These are phyloP conservation scores for Aproaerema taeniolella DNA, from an alignment of 2,888 invertebrate genomes.

Conservation along the genomic window DNA sequence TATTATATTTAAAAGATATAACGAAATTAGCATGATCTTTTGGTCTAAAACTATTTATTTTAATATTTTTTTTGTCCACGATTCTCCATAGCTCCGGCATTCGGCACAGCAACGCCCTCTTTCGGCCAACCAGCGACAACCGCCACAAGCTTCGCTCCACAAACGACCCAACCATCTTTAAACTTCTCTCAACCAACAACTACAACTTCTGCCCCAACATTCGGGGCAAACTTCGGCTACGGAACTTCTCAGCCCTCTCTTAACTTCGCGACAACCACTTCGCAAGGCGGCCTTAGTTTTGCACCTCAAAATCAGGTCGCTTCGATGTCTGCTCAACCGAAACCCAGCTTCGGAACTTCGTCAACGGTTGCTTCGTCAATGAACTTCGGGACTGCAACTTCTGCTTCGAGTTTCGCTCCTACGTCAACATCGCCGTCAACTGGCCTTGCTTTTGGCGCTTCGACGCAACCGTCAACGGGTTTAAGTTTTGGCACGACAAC, in stretches of 20 bases:
- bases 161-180: not conserved
- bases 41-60: too few species aligned
- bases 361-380: too few species aligned
- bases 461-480: not conserved
- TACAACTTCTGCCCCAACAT: constrained; percentile 9
- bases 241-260: too few species aligned
- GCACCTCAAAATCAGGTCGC: not conserved
- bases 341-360: too few species aligned
- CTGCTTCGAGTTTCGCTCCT: too few species aligned
- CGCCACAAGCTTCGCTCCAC: constrained; percentile 3
- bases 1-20: too few species aligned
- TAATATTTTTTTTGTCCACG: too few species aligned
- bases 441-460: constrained; percentile 13
- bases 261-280: not conserved
- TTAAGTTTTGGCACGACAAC: constrained; percentile 7
- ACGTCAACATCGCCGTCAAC: not conserved
- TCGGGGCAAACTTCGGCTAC: not conserved
- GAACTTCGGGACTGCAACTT: too few species aligned
- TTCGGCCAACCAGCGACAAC: constrained; percentile 21
- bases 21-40: too few species aligned
- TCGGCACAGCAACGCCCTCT: constrained; percentile 22
- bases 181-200: not conserved
- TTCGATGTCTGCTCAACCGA: too few species aligned
- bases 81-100: constrained; percentile 17
- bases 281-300: not conserved